A percentile compares a stretch with the other conserved stretches of the same genome.
phyloP scores from a whole-genome alignment of 2,113 vertebrate species.

The Nanorana parkeri region DNA sequence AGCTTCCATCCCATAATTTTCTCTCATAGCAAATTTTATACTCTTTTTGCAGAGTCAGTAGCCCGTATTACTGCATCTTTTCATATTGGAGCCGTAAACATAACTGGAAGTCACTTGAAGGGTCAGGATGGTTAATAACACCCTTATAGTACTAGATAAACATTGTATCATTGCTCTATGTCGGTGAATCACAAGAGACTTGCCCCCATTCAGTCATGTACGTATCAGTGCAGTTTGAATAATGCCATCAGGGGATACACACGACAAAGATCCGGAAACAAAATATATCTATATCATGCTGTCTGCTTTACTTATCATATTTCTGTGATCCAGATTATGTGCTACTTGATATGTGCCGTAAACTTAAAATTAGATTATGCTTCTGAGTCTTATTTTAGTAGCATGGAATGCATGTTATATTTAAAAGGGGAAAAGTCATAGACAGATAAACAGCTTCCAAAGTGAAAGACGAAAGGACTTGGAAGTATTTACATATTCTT shows the following conservation, averaged over 20 bases:
- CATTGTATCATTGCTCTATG: background rate
- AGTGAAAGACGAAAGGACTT: too few species aligned
- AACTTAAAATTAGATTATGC: too few species aligned
- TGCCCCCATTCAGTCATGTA: slow-evolving; percentile 25
- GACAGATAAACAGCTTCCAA: too few species aligned
- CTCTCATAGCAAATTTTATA: too few species aligned
- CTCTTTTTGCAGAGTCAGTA: too few species aligned
- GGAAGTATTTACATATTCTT: too few species aligned
- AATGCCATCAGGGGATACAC: background rate
- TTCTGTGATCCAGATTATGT: background rate
- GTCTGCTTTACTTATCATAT: background rate
- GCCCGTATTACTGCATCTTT: background rate
- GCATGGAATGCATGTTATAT: too few species aligned
- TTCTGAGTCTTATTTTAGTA: too few species aligned
- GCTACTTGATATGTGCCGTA: too few species aligned
- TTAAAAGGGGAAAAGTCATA: too few species aligned
- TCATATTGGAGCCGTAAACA: background rate
- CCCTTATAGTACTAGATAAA: slow-evolving; percentile 12
- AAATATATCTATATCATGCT: background rate
- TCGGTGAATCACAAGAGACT: background rate
- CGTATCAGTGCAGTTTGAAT: slow-evolving; percentile 8
- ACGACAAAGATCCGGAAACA: background rate
- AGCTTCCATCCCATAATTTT: too few species aligned
- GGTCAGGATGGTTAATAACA: slow-evolving; percentile 20
- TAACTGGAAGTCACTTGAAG: background rate